Evolutionary conservation across 2,113 vertebrate genomes (phyloP), one percentile per base, ranked within the genome.

Genomic region (Sakesphorus luctuosus): DNA sequence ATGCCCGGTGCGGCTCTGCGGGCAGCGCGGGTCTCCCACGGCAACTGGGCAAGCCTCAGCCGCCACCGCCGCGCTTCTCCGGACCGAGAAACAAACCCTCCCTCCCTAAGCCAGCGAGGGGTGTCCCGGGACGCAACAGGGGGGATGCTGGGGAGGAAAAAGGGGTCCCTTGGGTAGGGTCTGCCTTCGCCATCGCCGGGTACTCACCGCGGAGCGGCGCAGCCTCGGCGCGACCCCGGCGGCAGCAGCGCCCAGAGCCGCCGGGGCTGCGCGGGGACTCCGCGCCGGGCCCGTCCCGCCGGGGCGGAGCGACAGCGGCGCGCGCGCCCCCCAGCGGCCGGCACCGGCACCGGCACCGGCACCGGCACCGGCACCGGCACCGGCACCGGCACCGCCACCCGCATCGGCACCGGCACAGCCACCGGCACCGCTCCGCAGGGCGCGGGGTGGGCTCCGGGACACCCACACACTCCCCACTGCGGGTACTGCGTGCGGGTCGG

Each of bases 11-110:
- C 62, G 4, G 43, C 1, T 29, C 21, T 14, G 31, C 15, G 33
- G 69, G 49, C 87, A 13, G 53, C n/a, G 38, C 28, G 40, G 67
- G 86, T 97, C 95, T 80, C 97, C 96, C 83, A 80, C 58, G 77
- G 95, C 96, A 96, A 94, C 97, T 69, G 74, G 73, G 36, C 73
- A 87, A 93, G 25, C 94, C 73, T 77, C 87, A 90, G n/a, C 94
- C 69, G 68, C 25, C 21, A 10, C 9, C 20, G 9, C 43, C 43
- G n/a, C 52, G 21, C 59, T 35, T n/a, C 77, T 68, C 55, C 77
- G 6, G 55, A 49, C 93, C 62, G 6, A 35, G 80, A 78, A 79
- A 69, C 55, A 84, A 75, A 38, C 31, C 6, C 26, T 26, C 31
- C 82, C 8, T 13, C 11, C 55, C 59, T 35, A 13, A 21, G 18